Percentiles rank a stretch among this genome's conserved stretches.
phyloP scores from a whole-genome alignment of 2,797 vertebrate species.

The Acanthopagrus latus region DNA sequence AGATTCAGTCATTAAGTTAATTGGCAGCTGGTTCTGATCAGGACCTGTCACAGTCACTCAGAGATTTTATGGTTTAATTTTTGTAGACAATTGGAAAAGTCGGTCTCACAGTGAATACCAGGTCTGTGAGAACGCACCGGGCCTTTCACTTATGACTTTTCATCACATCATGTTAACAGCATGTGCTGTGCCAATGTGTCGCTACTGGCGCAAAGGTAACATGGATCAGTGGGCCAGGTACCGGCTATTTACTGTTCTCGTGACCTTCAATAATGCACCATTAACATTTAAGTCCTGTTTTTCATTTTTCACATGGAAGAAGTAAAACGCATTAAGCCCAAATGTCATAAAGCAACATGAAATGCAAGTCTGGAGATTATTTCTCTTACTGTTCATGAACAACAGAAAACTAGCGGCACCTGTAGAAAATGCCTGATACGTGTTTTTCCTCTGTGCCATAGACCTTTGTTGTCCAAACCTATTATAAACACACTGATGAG shows the following conservation, averaged over 20 bases:
- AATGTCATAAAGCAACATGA: no score
- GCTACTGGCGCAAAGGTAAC: conserved; percentile 20
- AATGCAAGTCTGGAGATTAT: no score
- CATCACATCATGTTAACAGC: conserved; percentile 54
- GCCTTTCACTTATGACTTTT: conserved; percentile 52
- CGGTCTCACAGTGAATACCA: conserved; percentile 34
- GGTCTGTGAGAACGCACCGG: conserved; percentile 37
- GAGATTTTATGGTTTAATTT: conserved; percentile 73
- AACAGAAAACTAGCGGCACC: not conserved
- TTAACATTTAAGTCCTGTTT: no score
- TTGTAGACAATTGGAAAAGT: conserved; percentile 58
- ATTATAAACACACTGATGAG: not conserved
- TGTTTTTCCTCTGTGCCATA: not conserved
- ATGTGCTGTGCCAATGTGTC: conserved; percentile 38
- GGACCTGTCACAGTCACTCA: conserved; percentile 73
- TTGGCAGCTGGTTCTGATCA: conserved; percentile 82
- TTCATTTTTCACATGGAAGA: not conserved
- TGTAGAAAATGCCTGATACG: not conserved
- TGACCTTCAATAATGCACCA: not conserved
- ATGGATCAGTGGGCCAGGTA: conserved; percentile 32
- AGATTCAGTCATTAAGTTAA: conserved; percentile 83
- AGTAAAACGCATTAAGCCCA: no score
- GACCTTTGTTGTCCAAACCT: conserved; percentile 1
- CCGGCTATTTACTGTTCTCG: not conserved
- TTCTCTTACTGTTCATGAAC: not conserved